Evolutionary conservation across 2,888 invertebrate species (phyloP).

Genomic region (Orthosia gracilis): DNA sequence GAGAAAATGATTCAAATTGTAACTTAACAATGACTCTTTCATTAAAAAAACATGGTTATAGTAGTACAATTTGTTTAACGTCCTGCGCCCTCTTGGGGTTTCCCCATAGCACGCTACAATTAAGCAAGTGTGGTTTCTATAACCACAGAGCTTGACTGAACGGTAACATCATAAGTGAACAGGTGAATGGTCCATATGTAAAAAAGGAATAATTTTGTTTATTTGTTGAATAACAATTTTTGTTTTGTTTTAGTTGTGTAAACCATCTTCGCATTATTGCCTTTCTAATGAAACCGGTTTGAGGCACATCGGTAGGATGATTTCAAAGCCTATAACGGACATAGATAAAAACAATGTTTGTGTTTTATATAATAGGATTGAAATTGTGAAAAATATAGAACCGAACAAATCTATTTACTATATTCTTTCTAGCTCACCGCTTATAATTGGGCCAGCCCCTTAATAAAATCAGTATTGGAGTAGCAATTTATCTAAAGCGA

Average conservation of each 20-base stretch:
- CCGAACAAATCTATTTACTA: background rate
- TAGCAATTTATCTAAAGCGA: conserved; percentile 71
- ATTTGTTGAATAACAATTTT: too few relatives aligned
- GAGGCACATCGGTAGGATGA: too few relatives aligned
- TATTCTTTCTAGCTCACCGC: background rate
- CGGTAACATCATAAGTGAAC: background rate
- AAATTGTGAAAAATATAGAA: background rate
- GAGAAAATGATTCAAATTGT: too few relatives aligned
- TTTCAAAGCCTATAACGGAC: too few relatives aligned
- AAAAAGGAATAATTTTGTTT: too few relatives aligned
- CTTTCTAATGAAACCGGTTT: too few relatives aligned
- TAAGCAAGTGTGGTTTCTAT: background rate
- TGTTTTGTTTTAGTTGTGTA: too few relatives aligned
- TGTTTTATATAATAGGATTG: too few relatives aligned
- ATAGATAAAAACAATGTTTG: too few relatives aligned
- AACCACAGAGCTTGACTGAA: background rate
- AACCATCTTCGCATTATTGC: too few relatives aligned
- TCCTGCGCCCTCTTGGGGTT: background rate
- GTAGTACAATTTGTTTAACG: background rate
- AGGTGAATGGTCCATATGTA: background rate
- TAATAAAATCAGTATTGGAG: conserved; percentile 66
- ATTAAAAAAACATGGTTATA: background rate
- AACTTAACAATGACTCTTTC: background rate
- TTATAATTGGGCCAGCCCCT: conserved; percentile 16
- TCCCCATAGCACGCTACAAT: background rate